phyloP scores from a whole-genome alignment of 1,140 invertebrate genomes.

The Neodiprion fabricii region DNA sequence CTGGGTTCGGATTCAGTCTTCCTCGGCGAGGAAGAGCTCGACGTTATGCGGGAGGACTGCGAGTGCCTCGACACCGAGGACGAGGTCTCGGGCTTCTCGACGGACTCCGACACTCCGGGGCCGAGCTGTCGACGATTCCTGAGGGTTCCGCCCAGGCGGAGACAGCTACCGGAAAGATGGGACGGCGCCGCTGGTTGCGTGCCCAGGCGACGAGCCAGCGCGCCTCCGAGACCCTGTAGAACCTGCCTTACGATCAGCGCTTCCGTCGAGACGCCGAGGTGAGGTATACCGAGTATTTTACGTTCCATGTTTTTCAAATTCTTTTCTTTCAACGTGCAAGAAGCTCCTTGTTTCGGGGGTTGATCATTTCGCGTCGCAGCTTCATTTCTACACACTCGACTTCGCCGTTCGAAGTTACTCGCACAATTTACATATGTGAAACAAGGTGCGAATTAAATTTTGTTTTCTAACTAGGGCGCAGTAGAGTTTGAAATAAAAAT shows the following conservation, averaged over 20 bases:
- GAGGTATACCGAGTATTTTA: neutral
- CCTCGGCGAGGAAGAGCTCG: constrained; percentile 41
- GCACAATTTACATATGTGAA: too few relatives aligned
- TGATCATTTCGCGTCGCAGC: too few relatives aligned
- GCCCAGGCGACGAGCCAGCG: constrained; percentile 48
- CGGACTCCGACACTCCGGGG: constrained; percentile 71
- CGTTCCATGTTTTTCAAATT: too few relatives aligned
- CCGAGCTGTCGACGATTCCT: constrained; percentile 51
- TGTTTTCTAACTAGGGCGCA: too few relatives aligned
- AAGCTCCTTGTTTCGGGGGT: too few relatives aligned
- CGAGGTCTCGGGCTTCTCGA: constrained; percentile 80
- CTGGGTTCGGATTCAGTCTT: constrained; percentile 79
- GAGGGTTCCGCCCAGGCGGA: constrained; percentile 52
- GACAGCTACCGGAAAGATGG: constrained; percentile 51
- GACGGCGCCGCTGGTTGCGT: constrained; percentile 54
- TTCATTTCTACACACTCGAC: too few relatives aligned
- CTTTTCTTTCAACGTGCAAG: too few relatives aligned
- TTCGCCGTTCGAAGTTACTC: too few relatives aligned
- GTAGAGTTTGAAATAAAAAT: too few relatives aligned
- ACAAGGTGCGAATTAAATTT: too few relatives aligned
- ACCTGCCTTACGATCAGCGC: constrained; percentile 57
- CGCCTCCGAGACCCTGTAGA: constrained; percentile 36
- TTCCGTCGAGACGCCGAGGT: constrained; percentile 55
- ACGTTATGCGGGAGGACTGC: constrained; percentile 63
- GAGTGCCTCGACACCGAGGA: constrained; percentile 74